Evolutionary conservation across 2,797 vertebrate genomes (phyloP).

Genomic region (Pteropus rufus): DNA sequence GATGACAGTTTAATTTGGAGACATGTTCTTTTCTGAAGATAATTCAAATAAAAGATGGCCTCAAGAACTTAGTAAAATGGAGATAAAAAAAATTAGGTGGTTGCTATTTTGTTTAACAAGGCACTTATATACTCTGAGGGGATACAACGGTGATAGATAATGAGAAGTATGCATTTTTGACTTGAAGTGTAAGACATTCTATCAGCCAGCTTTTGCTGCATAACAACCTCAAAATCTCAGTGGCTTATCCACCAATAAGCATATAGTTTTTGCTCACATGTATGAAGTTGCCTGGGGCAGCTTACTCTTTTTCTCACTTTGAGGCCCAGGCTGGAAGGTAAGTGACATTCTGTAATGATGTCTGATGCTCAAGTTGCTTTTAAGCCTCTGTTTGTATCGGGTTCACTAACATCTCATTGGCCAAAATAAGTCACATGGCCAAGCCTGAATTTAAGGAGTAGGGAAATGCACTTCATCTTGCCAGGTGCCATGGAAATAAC

Average conservation of each 20-base stretch:
- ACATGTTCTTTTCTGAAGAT: constrained; percentile 26
- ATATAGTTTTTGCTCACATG: not conserved
- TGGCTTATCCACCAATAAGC: not conserved
- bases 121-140: not conserved
- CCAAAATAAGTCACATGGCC: not conserved
- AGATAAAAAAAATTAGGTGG: not conserved
- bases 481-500: not conserved
- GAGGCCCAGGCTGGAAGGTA: not conserved
- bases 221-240: not conserved
- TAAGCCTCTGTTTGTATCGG: not conserved
- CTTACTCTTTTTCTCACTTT: not conserved
- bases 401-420: not conserved
- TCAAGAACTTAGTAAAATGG: not conserved
- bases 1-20: constrained; percentile 14
- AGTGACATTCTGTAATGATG: not conserved
- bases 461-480: not conserved
- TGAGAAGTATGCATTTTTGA: not conserved
- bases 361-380: not conserved
- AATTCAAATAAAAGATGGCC: constrained; percentile 30
- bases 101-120: not conserved
- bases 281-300: not conserved
- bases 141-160: not conserved
- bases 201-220: not conserved
- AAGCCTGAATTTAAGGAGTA: not conserved
- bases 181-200: not conserved